phyloP scores from a whole-genome alignment of 2,113 vertebrate genomes.

The Euleptes europaea region DNA sequence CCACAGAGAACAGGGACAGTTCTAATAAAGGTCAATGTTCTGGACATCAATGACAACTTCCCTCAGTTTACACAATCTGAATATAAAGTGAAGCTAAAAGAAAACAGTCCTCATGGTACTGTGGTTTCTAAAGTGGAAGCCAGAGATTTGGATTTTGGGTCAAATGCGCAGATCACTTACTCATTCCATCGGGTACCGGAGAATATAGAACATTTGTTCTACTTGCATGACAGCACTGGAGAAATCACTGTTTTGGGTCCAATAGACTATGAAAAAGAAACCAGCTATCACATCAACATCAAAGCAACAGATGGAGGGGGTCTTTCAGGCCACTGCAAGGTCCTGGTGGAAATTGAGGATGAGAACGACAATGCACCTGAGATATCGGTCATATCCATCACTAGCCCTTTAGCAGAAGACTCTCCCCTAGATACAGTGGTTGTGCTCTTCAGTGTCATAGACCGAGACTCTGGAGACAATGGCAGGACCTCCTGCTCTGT shows the following conservation, averaged over 20 bases:
- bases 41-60: slow-evolving; percentile 68
- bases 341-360: slow-evolving; percentile 77
- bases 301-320: slow-evolving; percentile 79
- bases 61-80: slow-evolving; percentile 56
- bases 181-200: slow-evolving; percentile 59
- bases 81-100: slow-evolving; percentile 48
- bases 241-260: slow-evolving; percentile 60
- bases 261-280: slow-evolving; percentile 76
- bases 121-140: slow-evolving; percentile 55
- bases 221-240: slow-evolving; percentile 56
- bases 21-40: slow-evolving; percentile 44
- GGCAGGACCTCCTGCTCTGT: slow-evolving; percentile 43
- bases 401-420: slow-evolving; percentile 64
- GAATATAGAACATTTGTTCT: slow-evolving; percentile 33
- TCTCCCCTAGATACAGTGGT: slow-evolving; percentile 59
- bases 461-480: slow-evolving; percentile 70
- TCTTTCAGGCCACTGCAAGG: slow-evolving; percentile 72
- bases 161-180: slow-evolving; percentile 71
- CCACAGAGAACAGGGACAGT: slow-evolving; percentile 43
- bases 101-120: slow-evolving; percentile 38
- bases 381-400: slow-evolving; percentile 62
- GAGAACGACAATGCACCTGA: slow-evolving; percentile 76
- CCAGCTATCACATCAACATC: slow-evolving; percentile 75
- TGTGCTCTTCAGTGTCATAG: slow-evolving; percentile 72
- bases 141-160: slow-evolving; percentile 68